Base-by-base conservation (phyloP, 1,140 invertebrate species). In the Nasonia giraulti region DNA sequence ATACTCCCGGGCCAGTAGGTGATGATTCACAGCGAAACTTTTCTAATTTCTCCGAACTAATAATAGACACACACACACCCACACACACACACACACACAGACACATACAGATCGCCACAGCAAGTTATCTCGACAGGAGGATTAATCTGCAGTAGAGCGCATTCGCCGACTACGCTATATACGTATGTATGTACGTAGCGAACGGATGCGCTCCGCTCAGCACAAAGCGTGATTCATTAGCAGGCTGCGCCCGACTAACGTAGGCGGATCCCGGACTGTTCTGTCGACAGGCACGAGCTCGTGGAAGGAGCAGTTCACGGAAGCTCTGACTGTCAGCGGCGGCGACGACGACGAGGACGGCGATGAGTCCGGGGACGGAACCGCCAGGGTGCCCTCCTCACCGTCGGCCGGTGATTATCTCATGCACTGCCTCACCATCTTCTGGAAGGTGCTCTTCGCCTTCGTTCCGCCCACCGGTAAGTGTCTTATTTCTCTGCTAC, bases 391-490 rank as follows among this genome's bases (percentile, higher is more conserved):
- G 79, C 93, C 95, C 66, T 93, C 93, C 71, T 92, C 95, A 50
- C 97, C 98, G 23, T 97, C 97, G 2, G 96, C 96, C 89, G 94
- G 95, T 40, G 98, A 99, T 93, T 99, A 99, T 93, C 95, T 99
- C 69, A 96, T 99, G 95, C 99, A 99, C 93, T 97, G 98, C 89
- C 92, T 99, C 71, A 99, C 98, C 12, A 94, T 99, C 68, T 99
- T 99, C 92, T 99, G 99, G 99, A 99, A 99, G 93, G 93, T 99
- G 79, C 91, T 99, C 37, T 99, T 99, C 92, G 99, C 99, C 73
- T 98, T 98, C 92, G 97, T 99, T 80, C 99, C 99, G 87, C 99
- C 99, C 33, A 99, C 99, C 93, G 98, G 98, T 99, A 94, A 95
- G 91, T 91, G 40, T 7, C 47, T 20, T 17, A 7, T 7, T 62